Evolutionary conservation across 2,113 vertebrate genomes (phyloP).

Genomic region (Scartelaos histophorus): DNA sequence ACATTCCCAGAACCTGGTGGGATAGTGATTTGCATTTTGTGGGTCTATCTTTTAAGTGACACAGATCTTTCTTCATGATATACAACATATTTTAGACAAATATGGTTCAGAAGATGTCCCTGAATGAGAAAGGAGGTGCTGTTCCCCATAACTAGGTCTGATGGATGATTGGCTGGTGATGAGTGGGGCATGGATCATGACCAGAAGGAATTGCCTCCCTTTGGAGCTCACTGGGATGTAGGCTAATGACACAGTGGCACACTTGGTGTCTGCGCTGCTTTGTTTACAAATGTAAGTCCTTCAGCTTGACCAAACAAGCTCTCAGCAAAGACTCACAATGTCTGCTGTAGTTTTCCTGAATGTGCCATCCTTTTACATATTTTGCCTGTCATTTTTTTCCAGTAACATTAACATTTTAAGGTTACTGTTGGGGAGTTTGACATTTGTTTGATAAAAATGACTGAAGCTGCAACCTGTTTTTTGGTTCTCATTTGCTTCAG

Average conservation of each 20-base stretch:
- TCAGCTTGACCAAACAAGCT: conserved; percentile 16
- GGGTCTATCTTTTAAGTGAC: neutral
- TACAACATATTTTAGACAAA: neutral
- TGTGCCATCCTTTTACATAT: neutral
- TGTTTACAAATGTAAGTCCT: conserved; percentile 59
- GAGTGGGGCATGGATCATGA: conserved; percentile 56
- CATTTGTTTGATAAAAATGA: conserved; percentile 9
- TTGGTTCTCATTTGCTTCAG: conserved; percentile 9
- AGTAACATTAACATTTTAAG: neutral
- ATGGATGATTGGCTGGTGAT: conserved; percentile 61
- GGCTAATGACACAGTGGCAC: conserved; percentile 53
- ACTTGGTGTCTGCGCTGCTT: conserved; percentile 53
- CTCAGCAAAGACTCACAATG: neutral
- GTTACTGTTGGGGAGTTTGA: neutral
- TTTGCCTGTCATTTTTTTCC: neutral
- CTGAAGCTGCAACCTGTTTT: neutral
- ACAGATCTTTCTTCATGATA: neutral
- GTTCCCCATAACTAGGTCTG: conserved; percentile 30
- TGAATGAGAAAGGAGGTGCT: conserved; percentile 14
- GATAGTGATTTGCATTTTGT: neutral
- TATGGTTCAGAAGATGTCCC: conserved; percentile 22
- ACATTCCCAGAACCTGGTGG: neutral
- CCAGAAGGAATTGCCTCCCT: conserved; percentile 66
- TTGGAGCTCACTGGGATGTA: conserved; percentile 46
- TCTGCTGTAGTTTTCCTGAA: neutral